Evolutionary conservation across 2,113 vertebrate species (phyloP).

Genomic region (Prunella himalayana): DNA sequence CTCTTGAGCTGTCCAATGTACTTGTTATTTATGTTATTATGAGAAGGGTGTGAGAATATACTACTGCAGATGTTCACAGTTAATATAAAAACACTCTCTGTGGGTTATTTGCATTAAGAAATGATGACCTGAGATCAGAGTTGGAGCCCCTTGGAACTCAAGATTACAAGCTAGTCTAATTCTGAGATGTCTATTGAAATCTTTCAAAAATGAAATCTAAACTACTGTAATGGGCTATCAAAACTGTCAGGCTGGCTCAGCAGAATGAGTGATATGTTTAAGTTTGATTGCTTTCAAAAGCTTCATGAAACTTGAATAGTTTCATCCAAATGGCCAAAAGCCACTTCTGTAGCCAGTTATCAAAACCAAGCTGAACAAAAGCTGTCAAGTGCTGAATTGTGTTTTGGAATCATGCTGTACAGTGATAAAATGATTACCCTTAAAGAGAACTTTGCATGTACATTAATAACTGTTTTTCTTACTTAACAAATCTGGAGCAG

Average conservation of each 20-base stretch:
- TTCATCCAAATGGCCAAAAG: slow-evolving; percentile 60
- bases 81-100: not conserved
- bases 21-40: not conserved
- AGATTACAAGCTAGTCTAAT: slow-evolving; percentile 48
- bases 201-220: slow-evolving; percentile 65
- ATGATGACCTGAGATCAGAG: slow-evolving; percentile 64
- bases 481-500: not conserved
- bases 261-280: slow-evolving; percentile 50
- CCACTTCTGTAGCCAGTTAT: slow-evolving; percentile 49
- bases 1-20: not conserved
- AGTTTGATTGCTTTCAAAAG: slow-evolving; percentile 57
- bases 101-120: slow-evolving; percentile 45
- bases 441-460: not conserved
- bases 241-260: slow-evolving; percentile 64
- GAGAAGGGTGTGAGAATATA: not conserved
- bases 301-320: slow-evolving; percentile 16
- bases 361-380: slow-evolving; percentile 37
- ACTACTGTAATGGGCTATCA: slow-evolving; percentile 68
- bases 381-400: slow-evolving; percentile 10
- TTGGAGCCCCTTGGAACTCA: not conserved
- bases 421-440: not conserved
- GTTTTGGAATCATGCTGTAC: not conserved
- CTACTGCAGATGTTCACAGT: not conserved
- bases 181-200: slow-evolving; percentile 68
- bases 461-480: slow-evolving; percentile 23